A percentile compares a stretch with the other conserved stretches of the same genome.
Conservation (phyloP, 2,888 invertebrate genomes). For the Ectobius pallidus region DNA sequence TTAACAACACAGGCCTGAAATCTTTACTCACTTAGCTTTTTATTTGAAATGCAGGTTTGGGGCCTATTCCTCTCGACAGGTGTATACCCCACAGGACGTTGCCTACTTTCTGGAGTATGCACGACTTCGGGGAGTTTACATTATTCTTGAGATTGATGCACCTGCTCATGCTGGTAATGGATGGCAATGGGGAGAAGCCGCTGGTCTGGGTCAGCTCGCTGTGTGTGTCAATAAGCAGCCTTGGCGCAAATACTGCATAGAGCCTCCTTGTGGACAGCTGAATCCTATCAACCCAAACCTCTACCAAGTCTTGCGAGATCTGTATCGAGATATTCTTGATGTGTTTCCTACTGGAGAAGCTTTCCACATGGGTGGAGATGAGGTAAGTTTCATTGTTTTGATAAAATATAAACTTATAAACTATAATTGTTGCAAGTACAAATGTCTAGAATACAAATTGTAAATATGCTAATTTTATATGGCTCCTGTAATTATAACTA, state of each 20-base stretch:
- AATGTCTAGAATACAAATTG: too few species aligned
- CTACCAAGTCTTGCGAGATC: constrained; percentile 68
- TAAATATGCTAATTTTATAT: too few species aligned
- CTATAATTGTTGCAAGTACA: too few species aligned
- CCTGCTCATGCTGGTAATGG: constrained; percentile 87
- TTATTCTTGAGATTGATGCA: constrained; percentile 88
- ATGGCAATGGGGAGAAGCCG: constrained; percentile 78
- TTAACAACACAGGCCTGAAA: too few species aligned
- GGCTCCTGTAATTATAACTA: too few species aligned
- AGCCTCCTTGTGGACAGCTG: constrained; percentile 86
- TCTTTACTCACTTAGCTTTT: too few species aligned
- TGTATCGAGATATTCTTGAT: constrained; percentile 73
- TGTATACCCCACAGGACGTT: constrained; percentile 72
- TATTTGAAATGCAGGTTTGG: constrained; percentile 65
- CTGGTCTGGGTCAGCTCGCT: constrained; percentile 75
- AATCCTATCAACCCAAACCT: constrained; percentile 77
- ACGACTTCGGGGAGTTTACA: constrained; percentile 77
- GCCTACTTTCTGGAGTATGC: constrained; percentile 73
- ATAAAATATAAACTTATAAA: too few species aligned
- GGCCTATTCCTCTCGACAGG: constrained; percentile 71
- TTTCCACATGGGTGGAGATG: constrained; percentile 87
- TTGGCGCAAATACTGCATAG: constrained; percentile 75
- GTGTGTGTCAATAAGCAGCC: constrained; percentile 79
- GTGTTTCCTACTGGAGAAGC: constrained; percentile 62
- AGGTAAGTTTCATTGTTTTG: constrained; percentile 63